Percentiles rank a stretch among this genome's conserved stretches.
Evolutionary conservation across 1,140 invertebrate genomes (phyloP).

Genomic region (Rhyzopertha dominica): DNA sequence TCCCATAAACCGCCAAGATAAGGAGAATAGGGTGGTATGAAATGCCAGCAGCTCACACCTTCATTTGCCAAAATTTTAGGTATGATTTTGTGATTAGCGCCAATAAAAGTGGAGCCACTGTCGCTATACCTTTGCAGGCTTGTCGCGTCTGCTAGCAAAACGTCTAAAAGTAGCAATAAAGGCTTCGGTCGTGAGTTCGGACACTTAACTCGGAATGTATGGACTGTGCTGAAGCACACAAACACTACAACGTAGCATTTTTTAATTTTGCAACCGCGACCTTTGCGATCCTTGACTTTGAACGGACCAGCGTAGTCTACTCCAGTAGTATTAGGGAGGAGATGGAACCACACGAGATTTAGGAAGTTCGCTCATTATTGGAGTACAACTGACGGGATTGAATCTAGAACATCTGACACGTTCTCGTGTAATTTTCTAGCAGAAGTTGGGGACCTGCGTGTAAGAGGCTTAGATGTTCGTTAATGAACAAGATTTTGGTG

Average conservation of each 20-base stretch:
- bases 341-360: constrained; percentile 25
- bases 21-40: constrained; percentile 40
- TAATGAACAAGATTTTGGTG: too few species aligned
- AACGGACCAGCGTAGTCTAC: constrained; percentile 41
- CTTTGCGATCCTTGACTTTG: constrained; percentile 21
- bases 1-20: constrained; percentile 48
- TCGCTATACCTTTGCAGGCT: constrained; percentile 27
- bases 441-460: too few species aligned
- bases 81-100: constrained; percentile 7
- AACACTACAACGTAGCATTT: constrained; percentile 33
- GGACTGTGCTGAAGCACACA: constrained; percentile 31
- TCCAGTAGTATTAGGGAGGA: constrained; percentile 27
- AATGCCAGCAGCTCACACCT: constrained; percentile 13
- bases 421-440: too few species aligned
- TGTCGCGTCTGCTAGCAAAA: constrained; percentile 34
- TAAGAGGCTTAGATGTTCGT: too few species aligned
- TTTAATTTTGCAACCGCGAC: constrained; percentile 17
- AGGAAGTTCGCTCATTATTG: constrained; percentile 40
- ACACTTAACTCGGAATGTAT: constrained; percentile 39
- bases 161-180: constrained; percentile 32
- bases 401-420: constrained; percentile 16
- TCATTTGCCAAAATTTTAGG: background rate
- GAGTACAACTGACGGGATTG: constrained; percentile 5
- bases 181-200: constrained; percentile 18
- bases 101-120: constrained; percentile 21